Base-by-base conservation (phyloP, 2,888 invertebrate species). In the Lithophane semibrunnea region DNA sequence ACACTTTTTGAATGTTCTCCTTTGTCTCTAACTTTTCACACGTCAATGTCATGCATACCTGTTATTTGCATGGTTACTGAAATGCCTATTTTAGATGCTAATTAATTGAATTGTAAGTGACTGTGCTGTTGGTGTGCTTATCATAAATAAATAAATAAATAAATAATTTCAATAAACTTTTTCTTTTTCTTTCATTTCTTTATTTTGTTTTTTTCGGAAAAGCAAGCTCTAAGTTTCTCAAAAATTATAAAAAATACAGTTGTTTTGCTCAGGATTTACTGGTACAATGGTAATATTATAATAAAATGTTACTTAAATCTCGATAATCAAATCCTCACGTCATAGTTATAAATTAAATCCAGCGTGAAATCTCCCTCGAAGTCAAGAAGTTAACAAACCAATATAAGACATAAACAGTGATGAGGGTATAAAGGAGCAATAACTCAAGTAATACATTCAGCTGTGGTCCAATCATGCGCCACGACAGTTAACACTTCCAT, bases 401-500 rank as follows among this genome's bases (percentile, higher is more conserved):
- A 77, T 80, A 80, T 80, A 80, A 71, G 44, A 70, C 47, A 73
- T 79, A 66, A 77, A 75, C 61, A 73, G 68, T 80, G 77, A 75
- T 68, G 80, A 77, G 66, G 66, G 60, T 69, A 61, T 78, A 75
- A 80, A 75, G 49, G 37, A 70, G 69, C 84, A 81, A 81, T 86
- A 84, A 88, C 78, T 84, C 84, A 80, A 74, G 75, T 71, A 68
- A 81, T 80, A 83, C 56, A 58, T 75, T 76, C 82, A 77, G 85
- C 65, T 47, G 86, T 73, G 82, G 81, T 78, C 87, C 90, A 89
- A 89, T 90, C 88, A 86, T 67, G 82, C 79, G 60, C 71, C 84
- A 80, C 81, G 88, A 89, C 84, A 88, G 88, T 89, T 88, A 89
- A 89, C 90, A 88, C 87, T 81, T 88, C 77, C 65, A 73, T 89